Percentiles rank a stretch among this genome's conserved stretches.
These are phyloP conservation scores for Platygyra sinensis DNA, from an alignment of 64 coral and sea anemone species.

Conservation along the genomic window DNA sequence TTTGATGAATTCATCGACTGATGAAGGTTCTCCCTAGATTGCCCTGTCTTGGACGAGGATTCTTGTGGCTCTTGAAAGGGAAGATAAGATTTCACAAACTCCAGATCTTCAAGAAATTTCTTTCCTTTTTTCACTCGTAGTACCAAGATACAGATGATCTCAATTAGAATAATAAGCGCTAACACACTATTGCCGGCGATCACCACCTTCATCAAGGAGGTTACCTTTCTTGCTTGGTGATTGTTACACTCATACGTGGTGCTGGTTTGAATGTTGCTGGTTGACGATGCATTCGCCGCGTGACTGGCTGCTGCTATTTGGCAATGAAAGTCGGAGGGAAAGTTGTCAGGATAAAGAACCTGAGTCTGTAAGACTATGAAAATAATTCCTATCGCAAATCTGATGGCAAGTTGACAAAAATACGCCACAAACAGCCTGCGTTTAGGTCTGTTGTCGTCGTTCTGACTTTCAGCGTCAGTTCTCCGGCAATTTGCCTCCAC, in stretches of 20 bases:
- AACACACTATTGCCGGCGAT: background rate
- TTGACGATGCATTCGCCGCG: background rate
- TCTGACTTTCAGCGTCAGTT: background rate
- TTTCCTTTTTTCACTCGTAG: background rate
- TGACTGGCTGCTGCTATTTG: too few relatives aligned
- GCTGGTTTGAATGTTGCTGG: background rate
- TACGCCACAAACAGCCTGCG: background rate
- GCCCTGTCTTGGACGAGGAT: too few relatives aligned
- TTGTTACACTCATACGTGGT: background rate
- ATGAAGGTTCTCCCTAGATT: too few relatives aligned
- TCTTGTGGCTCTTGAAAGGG: too few relatives aligned
- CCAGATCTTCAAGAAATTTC: background rate
- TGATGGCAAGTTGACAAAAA: background rate
- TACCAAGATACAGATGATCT: slow-evolving; percentile 11
- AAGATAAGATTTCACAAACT: background rate
- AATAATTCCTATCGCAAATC: background rate
- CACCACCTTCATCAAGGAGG: background rate
- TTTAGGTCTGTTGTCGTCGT: too few relatives aligned
- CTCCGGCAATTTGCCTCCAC: background rate
- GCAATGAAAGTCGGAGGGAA: background rate
- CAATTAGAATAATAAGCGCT: background rate
- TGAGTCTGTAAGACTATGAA: background rate
- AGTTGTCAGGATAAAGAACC: background rate
- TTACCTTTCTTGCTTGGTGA: background rate
- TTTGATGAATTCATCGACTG: background rate